These are phyloP conservation scores for Hesperia comma DNA, from an alignment of 2,888 invertebrate genomes.

Conservation along the genomic window DNA sequence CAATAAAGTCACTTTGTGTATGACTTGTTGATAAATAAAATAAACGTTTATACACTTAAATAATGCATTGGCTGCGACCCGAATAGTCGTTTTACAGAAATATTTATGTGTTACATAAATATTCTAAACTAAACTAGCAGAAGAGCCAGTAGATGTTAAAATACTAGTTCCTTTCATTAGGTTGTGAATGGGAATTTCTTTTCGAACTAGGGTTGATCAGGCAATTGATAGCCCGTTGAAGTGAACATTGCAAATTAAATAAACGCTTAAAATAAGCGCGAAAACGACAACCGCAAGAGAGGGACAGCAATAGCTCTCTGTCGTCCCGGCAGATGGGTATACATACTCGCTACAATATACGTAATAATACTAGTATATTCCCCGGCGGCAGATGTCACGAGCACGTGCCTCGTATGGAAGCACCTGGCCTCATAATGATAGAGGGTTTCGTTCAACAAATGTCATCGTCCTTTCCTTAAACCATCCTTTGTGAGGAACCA, in stretches of 20 bases:
- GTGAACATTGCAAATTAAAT: no score
- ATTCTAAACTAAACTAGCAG: no score
- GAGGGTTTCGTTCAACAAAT: conserved; percentile 56
- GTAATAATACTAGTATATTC: conserved; percentile 60
- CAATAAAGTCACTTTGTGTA: no score
- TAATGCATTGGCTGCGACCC: no score
- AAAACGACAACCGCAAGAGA: not conserved
- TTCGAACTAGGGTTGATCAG: no score
- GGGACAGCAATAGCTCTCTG: conserved; percentile 5
- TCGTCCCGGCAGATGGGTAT: conserved; percentile 60
- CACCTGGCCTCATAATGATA: conserved; percentile 73
- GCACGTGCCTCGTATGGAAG: conserved; percentile 69
- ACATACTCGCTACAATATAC: conserved; percentile 62
- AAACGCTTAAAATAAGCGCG: not conserved
- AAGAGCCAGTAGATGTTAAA: no score
- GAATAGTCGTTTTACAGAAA: no score
- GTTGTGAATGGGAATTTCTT: no score
- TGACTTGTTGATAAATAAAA: not conserved
- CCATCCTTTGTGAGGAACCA: conserved; percentile 31
- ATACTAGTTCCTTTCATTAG: no score
- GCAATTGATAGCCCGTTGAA: no score
- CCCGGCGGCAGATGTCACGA: conserved; percentile 69
- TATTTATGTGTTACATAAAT: no score
- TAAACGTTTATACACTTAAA: not conserved
- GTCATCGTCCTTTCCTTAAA: conserved; percentile 43